Evolutionary conservation across 2,797 vertebrate species (phyloP).

Genomic region (Karalla daura): DNA sequence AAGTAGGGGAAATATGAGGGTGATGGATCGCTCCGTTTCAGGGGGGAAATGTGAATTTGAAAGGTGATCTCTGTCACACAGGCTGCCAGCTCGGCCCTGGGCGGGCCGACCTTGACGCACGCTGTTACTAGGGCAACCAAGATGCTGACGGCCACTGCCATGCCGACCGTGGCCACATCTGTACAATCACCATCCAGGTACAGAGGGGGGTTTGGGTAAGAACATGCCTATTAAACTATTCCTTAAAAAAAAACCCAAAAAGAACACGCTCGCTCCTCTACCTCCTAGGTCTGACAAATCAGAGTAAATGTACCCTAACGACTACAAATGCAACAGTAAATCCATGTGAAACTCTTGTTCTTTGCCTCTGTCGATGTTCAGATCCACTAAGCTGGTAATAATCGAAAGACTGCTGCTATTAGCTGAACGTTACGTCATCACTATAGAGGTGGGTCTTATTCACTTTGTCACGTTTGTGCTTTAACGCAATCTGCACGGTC

Average conservation of each 20-base stretch:
- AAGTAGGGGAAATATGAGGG: conserved; percentile 37
- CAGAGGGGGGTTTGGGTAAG: conserved; percentile 74
- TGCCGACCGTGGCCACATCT: conserved; percentile 98
- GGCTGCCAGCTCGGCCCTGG: conserved; percentile 97
- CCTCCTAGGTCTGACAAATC: neutral
- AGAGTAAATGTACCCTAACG: neutral
- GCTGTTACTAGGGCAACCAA: conserved; percentile 99
- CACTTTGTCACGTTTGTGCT: neutral
- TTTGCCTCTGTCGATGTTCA: conserved; percentile 60
- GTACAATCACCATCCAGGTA: conserved; percentile 99
- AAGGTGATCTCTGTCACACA: conserved; percentile 34
- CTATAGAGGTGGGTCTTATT: conserved; percentile 90
- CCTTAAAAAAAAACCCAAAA: conserved; percentile 58
- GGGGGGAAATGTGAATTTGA: neutral
- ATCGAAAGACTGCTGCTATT: conserved; percentile 96
- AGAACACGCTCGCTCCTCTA: neutral
- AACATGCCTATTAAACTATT: too few relatives aligned
- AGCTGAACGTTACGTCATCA: conserved; percentile 98
- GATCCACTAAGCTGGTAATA: conserved; percentile 98
- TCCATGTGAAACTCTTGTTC: neutral
- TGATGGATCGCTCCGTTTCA: neutral
- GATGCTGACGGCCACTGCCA: conserved; percentile 99
- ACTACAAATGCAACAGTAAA: too few relatives aligned
- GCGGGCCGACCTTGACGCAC: conserved; percentile 96
- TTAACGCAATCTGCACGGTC: neutral